Evolutionary conservation across 1,140 invertebrate species (phyloP).

Genomic region (silkworm (Bombyx mori)): DNA sequence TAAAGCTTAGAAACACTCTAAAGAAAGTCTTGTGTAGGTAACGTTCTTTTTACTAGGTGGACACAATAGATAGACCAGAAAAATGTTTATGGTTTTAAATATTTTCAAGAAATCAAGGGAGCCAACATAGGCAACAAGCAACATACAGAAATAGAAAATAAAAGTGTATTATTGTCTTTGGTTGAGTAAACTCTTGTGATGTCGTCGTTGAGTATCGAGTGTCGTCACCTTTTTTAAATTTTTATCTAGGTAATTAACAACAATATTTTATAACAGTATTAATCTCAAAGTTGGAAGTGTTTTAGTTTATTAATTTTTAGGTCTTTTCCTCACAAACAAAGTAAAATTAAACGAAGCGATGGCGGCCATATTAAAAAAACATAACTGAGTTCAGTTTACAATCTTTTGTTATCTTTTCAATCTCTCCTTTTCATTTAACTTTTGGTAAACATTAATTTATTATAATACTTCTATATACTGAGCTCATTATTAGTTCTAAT

Average conservation of each 20-base stretch:
- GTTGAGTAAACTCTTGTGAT: slow-evolving; percentile 41
- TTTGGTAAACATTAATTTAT: neutral
- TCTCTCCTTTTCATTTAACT: slow-evolving; percentile 16
- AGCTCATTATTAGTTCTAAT: neutral
- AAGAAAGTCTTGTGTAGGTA: no score
- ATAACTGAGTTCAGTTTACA: slow-evolving; percentile 16
- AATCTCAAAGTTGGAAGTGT: neutral
- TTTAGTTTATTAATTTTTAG: neutral
- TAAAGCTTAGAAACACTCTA: no score
- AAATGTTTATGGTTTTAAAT: no score
- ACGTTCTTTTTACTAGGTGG: no score
- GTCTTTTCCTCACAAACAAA: neutral
- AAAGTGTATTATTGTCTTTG: slow-evolving; percentile 8
- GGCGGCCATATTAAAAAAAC: slow-evolving; percentile 57
- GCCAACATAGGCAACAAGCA: no score
- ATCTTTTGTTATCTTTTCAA: slow-evolving; percentile 45
- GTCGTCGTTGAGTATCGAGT: slow-evolving; percentile 66
- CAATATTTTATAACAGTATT: neutral
- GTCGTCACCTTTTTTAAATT: slow-evolving; percentile 66
- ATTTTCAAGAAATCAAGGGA: no score
- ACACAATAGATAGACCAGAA: no score
- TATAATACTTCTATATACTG: no score
- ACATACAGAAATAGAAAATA: no score
- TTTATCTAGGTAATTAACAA: slow-evolving; percentile 54
- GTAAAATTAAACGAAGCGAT: slow-evolving; percentile 7